These are phyloP conservation scores for Seladonia tumulorum DNA, from an alignment of 2,888 invertebrate genomes.

Conservation along the genomic window DNA sequence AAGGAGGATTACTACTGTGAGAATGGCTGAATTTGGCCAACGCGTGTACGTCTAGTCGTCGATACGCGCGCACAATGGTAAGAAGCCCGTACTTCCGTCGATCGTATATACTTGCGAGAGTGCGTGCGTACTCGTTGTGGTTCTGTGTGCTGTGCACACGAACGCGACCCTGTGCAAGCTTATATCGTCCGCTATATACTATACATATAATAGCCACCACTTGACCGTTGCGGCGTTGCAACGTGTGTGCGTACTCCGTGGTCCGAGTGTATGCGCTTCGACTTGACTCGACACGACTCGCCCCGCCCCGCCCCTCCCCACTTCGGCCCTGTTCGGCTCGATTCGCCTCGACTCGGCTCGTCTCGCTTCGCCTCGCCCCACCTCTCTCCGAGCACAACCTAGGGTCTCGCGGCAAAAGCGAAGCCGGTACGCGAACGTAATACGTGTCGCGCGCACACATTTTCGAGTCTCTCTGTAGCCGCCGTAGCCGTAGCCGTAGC, in stretches of 20 bases:
- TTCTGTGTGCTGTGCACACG: background rate
- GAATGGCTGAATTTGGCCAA: slow-evolving; percentile 26
- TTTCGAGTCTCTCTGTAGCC: slow-evolving; percentile 19
- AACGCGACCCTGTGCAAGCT: slow-evolving; percentile 14
- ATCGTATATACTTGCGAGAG: slow-evolving; percentile 8
- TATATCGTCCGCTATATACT: slow-evolving; percentile 19
- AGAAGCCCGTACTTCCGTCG: slow-evolving; percentile 50
- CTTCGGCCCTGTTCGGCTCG: background rate
- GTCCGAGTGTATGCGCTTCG: slow-evolving; percentile 16
- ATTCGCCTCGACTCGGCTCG: background rate
- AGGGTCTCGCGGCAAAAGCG: slow-evolving; percentile 28
- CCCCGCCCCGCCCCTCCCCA: background rate
- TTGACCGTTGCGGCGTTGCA: slow-evolving; percentile 27
- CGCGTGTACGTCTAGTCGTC: slow-evolving; percentile 46
- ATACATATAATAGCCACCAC: slow-evolving; percentile 20
- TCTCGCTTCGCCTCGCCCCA: background rate
- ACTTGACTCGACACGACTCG: background rate
- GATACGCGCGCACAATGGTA: slow-evolving; percentile 60
- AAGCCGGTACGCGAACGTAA: slow-evolving; percentile 45
- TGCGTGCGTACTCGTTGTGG: slow-evolving; percentile 5
- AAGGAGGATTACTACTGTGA: slow-evolving; percentile 6
- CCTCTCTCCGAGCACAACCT: background rate
- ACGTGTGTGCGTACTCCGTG: slow-evolving; percentile 23
- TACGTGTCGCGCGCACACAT: slow-evolving; percentile 15
- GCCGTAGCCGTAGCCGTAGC: slow-evolving; percentile 19